Base-by-base conservation (phyloP, 37 sponge, comb jelly and placozoan genomes). In the Ephydatia muelleri region DNA sequence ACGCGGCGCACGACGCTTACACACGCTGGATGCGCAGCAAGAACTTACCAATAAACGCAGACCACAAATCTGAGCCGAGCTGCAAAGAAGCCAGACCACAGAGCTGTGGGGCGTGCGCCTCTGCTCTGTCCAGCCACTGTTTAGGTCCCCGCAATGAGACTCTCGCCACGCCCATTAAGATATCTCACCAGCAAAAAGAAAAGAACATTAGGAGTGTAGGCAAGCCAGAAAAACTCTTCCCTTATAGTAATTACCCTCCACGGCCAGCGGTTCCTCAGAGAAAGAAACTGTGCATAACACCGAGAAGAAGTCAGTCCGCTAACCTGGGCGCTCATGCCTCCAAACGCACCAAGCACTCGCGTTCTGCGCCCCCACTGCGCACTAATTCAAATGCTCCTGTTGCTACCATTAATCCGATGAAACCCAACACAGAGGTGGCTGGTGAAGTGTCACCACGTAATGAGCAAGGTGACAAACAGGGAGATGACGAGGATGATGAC, bases 221-320 rank as follows among this genome's bases (percentile, higher is more conserved):
- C 14, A 89, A 80, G 27, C 94, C 94, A 30, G 80, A 72, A 36
- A 84, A 83, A n/a, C 82, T 93, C 69, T 86, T 87, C 35, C 94
- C 90, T 19, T 93, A 93, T 80, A 76, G 84, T 14, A 93, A 93
- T 65, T 84, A 90, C 48, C 88, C 87, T 5, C 67, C 72, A 19
- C 22, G 80, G 16, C 5, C 75, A 38, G 35, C 39, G 30, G 78
- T 76, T 76, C 69, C 36, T 38, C 72, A 65, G 38, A 48, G 26
- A 70, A n/a, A 26, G 19, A n/a, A 35, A 75, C 57, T 1, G 19
- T 57, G 57, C 57, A 6, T 43, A 6, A 6, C 43, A 43, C 43
- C 43, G 6, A 57, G 57, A n/a, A n/a, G n/a, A 57, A 57, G 57
- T 11, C 57, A 57, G 57, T 57, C 57, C 16, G 57, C 57, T 1